Percentiles rank a stretch among this genome's conserved stretches.
phyloP scores from a whole-genome alignment of 2,113 vertebrate genomes.

The Pomatostomus ruficeps region DNA sequence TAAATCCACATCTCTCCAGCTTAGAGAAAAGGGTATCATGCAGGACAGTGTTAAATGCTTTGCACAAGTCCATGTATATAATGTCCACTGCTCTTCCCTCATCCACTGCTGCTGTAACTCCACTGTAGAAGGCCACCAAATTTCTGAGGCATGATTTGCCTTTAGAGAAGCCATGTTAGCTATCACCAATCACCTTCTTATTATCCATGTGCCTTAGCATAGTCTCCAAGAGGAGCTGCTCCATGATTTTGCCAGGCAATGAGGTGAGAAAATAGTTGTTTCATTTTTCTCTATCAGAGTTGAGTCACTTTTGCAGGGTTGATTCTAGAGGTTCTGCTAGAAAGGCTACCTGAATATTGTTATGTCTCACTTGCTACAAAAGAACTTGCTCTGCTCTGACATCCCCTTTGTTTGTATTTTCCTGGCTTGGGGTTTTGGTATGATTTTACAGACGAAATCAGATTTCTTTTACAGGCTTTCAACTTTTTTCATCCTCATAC shows the following conservation, averaged over 20 bases:
- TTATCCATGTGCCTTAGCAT: background rate
- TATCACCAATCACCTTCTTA: background rate
- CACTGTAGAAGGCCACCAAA: background rate
- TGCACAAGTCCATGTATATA: background rate
- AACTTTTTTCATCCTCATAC: background rate
- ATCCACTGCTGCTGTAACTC: background rate
- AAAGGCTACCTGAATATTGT: background rate
- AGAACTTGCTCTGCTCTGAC: background rate
- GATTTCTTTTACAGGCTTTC: background rate
- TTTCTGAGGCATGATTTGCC: background rate
- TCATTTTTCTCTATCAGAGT: background rate
- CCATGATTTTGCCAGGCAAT: background rate
- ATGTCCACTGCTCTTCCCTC: background rate
- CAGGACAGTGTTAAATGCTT: background rate
- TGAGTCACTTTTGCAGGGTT: background rate
- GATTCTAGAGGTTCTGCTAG: background rate
- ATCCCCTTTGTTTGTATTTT: background rate
- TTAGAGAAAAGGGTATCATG: background rate
- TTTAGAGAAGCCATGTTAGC: background rate
- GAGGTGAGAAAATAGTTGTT: background rate
- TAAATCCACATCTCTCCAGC: background rate
- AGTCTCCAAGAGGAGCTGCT: background rate
- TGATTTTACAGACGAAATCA: background rate
- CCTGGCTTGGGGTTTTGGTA: background rate
- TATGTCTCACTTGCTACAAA: background rate